Percentiles rank a stretch among this genome's conserved stretches.
phyloP scores from a whole-genome alignment of 2,888 invertebrate species.

The Netelia fuscicornis region DNA sequence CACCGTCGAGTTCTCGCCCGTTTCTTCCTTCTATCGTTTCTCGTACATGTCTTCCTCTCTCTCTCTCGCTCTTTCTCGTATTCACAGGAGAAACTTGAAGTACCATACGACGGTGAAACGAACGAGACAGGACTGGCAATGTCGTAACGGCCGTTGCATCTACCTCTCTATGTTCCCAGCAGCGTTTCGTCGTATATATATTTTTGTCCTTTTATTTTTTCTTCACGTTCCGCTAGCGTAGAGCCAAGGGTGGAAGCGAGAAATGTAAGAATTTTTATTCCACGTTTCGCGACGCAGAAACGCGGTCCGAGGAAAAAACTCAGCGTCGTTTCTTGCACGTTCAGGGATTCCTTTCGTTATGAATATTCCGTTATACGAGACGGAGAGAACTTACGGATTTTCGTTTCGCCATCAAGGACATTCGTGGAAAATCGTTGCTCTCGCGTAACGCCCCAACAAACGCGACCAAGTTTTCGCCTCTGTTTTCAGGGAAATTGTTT shows the following conservation, averaged over 20 bases:
- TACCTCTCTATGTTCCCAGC: constrained; percentile 1
- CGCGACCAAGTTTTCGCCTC: constrained; percentile 7
- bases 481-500: constrained; percentile 1
- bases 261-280: constrained; percentile 48
- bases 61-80: constrained; percentile 33
- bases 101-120: constrained; percentile 21
- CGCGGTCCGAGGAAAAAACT: constrained; percentile 11
- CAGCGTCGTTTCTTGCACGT: constrained; percentile 37
- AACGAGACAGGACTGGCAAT: constrained; percentile 34
- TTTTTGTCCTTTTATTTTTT: neutral
- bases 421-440: constrained; percentile 12
- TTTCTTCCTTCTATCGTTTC: constrained; percentile 14
- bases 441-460: neutral
- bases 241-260: neutral
- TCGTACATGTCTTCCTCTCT: constrained; percentile 30
- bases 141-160: constrained; percentile 18
- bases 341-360: constrained; percentile 43
- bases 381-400: neutral
- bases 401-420: constrained; percentile 28
- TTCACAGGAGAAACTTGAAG: constrained; percentile 8
- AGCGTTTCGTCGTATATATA: constrained; percentile 5
- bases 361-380: constrained; percentile 60
- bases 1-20: neutral
- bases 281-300: constrained; percentile 20
- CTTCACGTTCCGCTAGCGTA: neutral